Evolutionary conservation across 1,140 invertebrate genomes (phyloP).

Genomic region (Caenorhabditis latens): DNA sequence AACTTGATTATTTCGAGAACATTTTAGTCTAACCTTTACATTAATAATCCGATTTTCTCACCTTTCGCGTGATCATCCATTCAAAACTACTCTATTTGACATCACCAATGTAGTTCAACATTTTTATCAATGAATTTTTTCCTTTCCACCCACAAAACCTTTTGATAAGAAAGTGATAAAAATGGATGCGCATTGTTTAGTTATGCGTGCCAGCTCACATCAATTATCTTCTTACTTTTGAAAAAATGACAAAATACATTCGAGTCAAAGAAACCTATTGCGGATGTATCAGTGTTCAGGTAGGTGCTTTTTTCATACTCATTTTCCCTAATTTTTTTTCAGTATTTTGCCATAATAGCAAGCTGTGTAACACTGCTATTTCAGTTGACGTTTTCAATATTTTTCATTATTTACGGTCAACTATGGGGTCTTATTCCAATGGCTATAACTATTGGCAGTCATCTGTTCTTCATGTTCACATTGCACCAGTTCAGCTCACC

Average conservation of each 20-base stretch:
- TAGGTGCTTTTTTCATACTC: background rate
- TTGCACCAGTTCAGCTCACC: slow-evolving; percentile 37
- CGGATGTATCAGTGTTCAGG: slow-evolving; percentile 37
- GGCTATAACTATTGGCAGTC: background rate
- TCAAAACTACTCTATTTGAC: background rate
- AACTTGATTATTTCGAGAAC: background rate
- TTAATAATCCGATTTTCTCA: slow-evolving; percentile 28
- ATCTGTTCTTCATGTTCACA: slow-evolving; percentile 18
- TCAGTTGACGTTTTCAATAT: slow-evolving; percentile 26
- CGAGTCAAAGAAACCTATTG: slow-evolving; percentile 30
- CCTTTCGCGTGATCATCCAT: slow-evolving; percentile 17
- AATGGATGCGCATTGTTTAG: slow-evolving; percentile 36
- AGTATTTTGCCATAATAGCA: slow-evolving; percentile 29
- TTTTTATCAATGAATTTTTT: background rate
- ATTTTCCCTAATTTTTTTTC: background rate
- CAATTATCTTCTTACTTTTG: background rate
- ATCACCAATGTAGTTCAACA: slow-evolving; percentile 1
- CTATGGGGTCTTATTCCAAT: slow-evolving; percentile 29
- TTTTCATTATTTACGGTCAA: slow-evolving; percentile 42
- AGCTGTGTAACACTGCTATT: slow-evolving; percentile 17
- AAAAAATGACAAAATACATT: slow-evolving; percentile 30
- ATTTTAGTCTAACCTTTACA: background rate
- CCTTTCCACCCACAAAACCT: background rate
- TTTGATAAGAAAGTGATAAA: slow-evolving; percentile 26
- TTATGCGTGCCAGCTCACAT: background rate